Evolutionary conservation across 2,888 invertebrate species (phyloP), one percentile per base, ranked within the genome.

Genomic region (Drosophila mercatorum): DNA sequence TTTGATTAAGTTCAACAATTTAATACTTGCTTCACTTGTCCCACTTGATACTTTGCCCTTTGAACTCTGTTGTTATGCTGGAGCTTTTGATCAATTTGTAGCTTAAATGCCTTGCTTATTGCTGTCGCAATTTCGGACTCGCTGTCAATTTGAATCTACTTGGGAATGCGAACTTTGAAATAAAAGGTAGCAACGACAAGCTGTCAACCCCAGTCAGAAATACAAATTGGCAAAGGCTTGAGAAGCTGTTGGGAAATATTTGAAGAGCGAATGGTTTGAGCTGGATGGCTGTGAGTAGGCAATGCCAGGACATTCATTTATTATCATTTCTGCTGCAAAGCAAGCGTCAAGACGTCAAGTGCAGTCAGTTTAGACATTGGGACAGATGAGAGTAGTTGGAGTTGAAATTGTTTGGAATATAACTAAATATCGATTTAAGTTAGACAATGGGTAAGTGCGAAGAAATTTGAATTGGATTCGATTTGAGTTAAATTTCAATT

Each of bases 391-490:
- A 61, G 26, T 57, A 74, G 74, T 60, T 63, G 7, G 22, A 47
- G 34, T 59, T 14, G 12, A 59, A 31, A 52, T 51, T 68, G 8
- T 46, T 61, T 47, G 11, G 38, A 14, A 55, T 34, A 51, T 43
- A 40, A 38, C 43, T 11, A 74, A 63, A 68, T 40, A 63, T 55
- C 1, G 5, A 63, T 63, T 63, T 60, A 57, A 60, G n/a, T 47
- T 14, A 52, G 26, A 58, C 46, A 4, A 75, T 75, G 75, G 75
- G 75, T 79, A 58, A 79, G 68, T 43, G 22, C 11, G 6, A 14
- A 8, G 14, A 26, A 36, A 8, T 38, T 11, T 31, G 17, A 34
- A 17, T 17, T 2, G n/a, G 17, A 6, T 17, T 26, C 41, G 41
- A n/a, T 7, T 17, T 26, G 41, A n/a, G 3, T 10, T 14, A 0